Conservation (phyloP, 2,113 vertebrate genomes). For the Eurypyga helias region DNA sequence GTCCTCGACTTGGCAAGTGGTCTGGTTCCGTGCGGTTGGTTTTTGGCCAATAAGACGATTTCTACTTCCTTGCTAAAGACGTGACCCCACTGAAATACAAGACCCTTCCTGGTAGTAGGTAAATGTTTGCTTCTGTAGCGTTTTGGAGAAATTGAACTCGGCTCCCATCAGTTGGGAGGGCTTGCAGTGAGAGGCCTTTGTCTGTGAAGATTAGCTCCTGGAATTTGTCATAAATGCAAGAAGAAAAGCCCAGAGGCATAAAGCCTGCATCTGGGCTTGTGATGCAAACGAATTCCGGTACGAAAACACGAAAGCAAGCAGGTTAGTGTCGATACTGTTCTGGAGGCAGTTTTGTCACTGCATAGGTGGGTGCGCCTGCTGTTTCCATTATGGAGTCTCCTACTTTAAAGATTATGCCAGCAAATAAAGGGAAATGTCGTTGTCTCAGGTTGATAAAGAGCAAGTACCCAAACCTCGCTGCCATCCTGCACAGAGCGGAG, state of each 20-base stretch:
- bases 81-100: not conserved
- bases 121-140: not conserved
- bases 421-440: not conserved
- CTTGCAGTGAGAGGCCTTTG: not conserved
- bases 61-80: not conserved
- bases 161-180: rapidly evolving
- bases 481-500: rapidly evolving
- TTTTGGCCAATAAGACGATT: not conserved
- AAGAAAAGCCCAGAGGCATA: not conserved
- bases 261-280: not conserved
- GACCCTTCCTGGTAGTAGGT: not conserved
- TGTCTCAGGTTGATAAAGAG: not conserved
- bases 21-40: rapidly evolving
- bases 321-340: not conserved
- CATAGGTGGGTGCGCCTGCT: not conserved
- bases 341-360: not conserved
- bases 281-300: not conserved
- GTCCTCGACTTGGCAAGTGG: not conserved
- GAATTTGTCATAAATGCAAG: not conserved
- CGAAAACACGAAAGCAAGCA: not conserved
- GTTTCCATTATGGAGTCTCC: not conserved
- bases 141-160: not conserved
- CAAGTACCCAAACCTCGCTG: not conserved
- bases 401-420: not conserved
- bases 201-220: not conserved